Evolutionary conservation across 23 tunicate genomes (phyloP).

Genomic region (Trididemnum nubilum): DNA sequence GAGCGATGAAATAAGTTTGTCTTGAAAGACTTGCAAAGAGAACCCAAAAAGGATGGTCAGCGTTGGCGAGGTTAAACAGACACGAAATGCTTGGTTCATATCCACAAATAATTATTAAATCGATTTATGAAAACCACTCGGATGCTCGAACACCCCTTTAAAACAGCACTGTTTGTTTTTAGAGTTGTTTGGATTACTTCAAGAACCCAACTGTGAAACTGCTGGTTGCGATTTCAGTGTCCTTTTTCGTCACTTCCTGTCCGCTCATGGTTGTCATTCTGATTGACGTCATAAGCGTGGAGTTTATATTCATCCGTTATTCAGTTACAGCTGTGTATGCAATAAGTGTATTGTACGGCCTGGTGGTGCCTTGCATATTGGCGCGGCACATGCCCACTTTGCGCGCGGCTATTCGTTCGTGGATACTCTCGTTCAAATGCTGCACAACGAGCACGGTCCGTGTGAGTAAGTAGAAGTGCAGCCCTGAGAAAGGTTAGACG

Average conservation of each 20-base stretch:
- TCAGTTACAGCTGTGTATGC: constrained; percentile 10
- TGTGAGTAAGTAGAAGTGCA: too few relatives aligned
- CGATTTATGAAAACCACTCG: too few relatives aligned
- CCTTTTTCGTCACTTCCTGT: constrained; percentile 2
- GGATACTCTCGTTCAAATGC: constrained; percentile 12
- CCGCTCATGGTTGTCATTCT: constrained; percentile 21
- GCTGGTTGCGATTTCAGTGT: neutral
- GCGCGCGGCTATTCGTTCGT: neutral
- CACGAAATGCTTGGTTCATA: too few relatives aligned
- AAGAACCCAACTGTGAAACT: constrained; percentile 11
- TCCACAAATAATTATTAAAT: too few relatives aligned
- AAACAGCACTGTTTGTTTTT: too few relatives aligned
- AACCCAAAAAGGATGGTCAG: too few relatives aligned
- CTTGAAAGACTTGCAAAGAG: too few relatives aligned
- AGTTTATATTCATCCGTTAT: neutral
- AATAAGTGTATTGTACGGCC: constrained; percentile 7
- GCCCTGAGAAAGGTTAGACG: too few relatives aligned
- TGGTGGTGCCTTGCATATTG: constrained; percentile 17
- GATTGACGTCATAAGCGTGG: constrained; percentile 6
- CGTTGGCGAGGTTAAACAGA: too few relatives aligned
- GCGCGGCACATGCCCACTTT: constrained; percentile 15
- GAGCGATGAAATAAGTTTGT: too few relatives aligned
- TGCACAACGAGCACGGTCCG: constrained; percentile 21
- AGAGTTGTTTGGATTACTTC: neutral
- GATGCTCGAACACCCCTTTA: too few relatives aligned